phyloP scores from a whole-genome alignment of 2,113 vertebrate species.

The Azemiops feae region DNA sequence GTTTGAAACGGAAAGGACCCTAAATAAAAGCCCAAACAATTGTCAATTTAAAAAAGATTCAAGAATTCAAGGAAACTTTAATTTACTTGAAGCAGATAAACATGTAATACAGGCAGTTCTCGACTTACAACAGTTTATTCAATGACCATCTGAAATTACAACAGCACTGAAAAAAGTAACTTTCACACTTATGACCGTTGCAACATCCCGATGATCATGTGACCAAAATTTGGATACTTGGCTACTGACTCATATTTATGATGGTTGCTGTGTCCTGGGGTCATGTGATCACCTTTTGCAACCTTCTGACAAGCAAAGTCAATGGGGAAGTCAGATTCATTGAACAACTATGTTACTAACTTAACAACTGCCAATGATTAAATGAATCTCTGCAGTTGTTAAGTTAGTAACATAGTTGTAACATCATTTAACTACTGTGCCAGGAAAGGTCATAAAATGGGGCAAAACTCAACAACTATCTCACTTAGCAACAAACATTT shows the following conservation, averaged over 20 bases:
- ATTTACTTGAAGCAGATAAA: background rate
- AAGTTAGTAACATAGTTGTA: too few species aligned
- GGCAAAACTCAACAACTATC: background rate
- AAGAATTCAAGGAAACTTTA: conserved; percentile 10
- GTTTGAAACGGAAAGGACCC: conserved; percentile 55
- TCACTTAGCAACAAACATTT: background rate
- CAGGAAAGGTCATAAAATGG: background rate
- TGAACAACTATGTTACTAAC: background rate
- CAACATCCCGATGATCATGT: background rate
- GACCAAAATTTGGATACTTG: background rate
- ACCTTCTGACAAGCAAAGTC: background rate
- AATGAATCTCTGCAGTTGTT: too few species aligned
- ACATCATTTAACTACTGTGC: background rate
- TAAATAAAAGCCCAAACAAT: conserved; percentile 64
- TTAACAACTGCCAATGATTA: background rate
- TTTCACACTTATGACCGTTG: background rate
- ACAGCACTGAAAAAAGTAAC: background rate
- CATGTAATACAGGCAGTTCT: background rate
- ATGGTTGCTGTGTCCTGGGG: background rate
- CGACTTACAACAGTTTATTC: background rate
- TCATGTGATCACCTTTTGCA: background rate
- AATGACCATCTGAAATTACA: background rate
- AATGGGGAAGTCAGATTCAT: background rate
- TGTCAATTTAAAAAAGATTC: background rate
- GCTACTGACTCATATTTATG: background rate